Evolutionary conservation across 2,888 invertebrate genomes (phyloP).

Genomic region (Lasioglossum leucozonium): DNA sequence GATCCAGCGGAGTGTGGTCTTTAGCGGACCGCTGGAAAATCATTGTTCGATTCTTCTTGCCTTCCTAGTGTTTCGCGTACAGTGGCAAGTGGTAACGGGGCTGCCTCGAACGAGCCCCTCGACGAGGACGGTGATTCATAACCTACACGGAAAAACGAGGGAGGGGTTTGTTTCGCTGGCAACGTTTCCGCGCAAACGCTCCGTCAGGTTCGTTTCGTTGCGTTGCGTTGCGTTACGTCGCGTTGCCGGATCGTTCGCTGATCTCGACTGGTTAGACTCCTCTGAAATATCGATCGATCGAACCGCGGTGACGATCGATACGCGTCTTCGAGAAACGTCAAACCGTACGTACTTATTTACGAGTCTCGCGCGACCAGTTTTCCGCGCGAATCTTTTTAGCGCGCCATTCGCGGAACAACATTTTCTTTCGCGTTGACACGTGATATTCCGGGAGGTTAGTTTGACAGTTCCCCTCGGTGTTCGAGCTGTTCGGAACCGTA

Average conservation of each 20-base stretch:
- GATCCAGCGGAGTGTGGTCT: conserved; percentile 17
- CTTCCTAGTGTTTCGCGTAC: not conserved
- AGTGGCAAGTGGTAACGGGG: not conserved
- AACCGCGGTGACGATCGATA: conserved; percentile 5
- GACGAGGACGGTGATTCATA: conserved; percentile 36
- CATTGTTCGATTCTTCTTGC: not conserved
- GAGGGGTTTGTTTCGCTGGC: conserved; percentile 26
- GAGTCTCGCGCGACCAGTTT: not conserved
- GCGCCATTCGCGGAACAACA: not conserved
- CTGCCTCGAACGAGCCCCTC: not conserved
- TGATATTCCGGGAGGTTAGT: no score
- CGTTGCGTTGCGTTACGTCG: no score
- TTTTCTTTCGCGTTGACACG: not conserved
- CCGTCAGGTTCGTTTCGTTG: not conserved
- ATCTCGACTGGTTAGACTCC: not conserved
- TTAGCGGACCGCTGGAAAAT: not conserved
- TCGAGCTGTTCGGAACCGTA: not conserved
- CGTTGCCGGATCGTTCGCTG: not conserved
- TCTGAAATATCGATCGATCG: conserved; percentile 35
- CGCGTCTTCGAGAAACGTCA: conserved; percentile 3
- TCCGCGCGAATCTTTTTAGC: not conserved
- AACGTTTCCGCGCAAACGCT: conserved; percentile 20
- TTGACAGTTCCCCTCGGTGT: not conserved
- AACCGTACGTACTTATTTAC: no score
- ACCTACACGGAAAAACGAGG: not conserved